Evolutionary conservation across 2,797 vertebrate genomes (phyloP).

Genomic region (Staurois parvus): DNA sequence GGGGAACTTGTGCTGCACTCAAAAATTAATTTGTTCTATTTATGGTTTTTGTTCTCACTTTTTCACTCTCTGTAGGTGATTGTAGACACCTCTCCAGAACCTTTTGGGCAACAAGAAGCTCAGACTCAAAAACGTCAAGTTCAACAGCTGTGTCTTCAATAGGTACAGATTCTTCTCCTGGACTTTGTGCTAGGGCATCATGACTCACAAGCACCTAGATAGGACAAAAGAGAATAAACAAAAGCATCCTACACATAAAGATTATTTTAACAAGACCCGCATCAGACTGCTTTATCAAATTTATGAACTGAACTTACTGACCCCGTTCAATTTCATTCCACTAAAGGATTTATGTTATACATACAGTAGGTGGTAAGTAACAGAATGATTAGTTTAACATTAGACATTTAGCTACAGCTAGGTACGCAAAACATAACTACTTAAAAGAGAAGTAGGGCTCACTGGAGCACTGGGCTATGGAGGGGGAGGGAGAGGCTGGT

Average conservation of each 20-base stretch:
- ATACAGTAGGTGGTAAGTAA: neutral
- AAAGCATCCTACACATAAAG: neutral
- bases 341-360: neutral
- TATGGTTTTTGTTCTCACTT: constrained; percentile 74
- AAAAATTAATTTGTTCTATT: too few species aligned
- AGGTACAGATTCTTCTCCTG: constrained; percentile 64
- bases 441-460: too few species aligned
- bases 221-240: constrained; percentile 57
- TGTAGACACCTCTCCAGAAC: constrained; percentile 82
- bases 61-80: constrained; percentile 80
- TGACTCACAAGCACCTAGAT: constrained; percentile 82
- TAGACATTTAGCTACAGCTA: constrained; percentile 1
- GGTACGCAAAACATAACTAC: neutral
- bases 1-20: too few species aligned
- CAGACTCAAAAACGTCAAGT: constrained; percentile 78
- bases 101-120: constrained; percentile 81
- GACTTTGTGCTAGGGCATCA: constrained; percentile 69
- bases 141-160: constrained; percentile 65
- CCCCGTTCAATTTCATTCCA: neutral
- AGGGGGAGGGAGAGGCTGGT: too few species aligned
- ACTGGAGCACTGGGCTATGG: too few species aligned
- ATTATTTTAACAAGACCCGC: neutral
- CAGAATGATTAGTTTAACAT: neutral
- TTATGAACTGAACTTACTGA: neutral
- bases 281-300: neutral